phyloP scores from a whole-genome alignment of 2,113 vertebrate species.

The Cairina moschata region DNA sequence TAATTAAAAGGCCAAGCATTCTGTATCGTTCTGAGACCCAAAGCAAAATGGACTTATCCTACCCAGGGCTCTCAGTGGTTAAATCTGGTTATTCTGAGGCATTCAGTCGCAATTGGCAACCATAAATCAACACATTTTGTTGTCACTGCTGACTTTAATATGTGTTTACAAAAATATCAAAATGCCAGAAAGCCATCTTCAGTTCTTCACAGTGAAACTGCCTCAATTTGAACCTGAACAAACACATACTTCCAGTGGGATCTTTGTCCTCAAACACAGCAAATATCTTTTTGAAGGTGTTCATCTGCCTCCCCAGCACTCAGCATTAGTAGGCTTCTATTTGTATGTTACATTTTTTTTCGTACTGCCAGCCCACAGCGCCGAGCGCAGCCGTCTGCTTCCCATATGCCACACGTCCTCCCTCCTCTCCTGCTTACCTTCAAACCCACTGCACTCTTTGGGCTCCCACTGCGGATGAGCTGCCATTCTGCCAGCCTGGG shows the following conservation, averaged over 20 bases:
- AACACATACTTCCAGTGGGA: neutral
- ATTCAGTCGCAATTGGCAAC: neutral
- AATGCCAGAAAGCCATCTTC: neutral
- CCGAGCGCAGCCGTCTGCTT: constrained; percentile 40
- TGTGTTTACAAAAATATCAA: neutral
- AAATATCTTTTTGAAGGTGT: neutral
- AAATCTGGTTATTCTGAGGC: neutral
- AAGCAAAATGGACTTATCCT: neutral
- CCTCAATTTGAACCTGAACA: neutral
- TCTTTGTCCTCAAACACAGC: neutral
- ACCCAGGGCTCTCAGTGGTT: neutral
- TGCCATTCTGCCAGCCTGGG: constrained; percentile 18
- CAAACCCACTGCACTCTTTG: neutral
- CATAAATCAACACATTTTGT: neutral
- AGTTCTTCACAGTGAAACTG: neutral
- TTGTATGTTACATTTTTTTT: neutral
- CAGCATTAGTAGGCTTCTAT: neutral
- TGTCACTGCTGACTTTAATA: neutral
- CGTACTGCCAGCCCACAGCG: neutral
- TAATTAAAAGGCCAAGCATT: constrained; percentile 15
- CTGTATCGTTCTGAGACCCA: neutral
- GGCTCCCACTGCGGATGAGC: neutral
- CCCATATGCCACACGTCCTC: constrained; percentile 53
- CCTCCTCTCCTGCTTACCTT: constrained; percentile 42
- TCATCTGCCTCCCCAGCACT: neutral